phyloP scores from a whole-genome alignment of 2,888 invertebrate genomes.

The Platynereis dumerilii region DNA sequence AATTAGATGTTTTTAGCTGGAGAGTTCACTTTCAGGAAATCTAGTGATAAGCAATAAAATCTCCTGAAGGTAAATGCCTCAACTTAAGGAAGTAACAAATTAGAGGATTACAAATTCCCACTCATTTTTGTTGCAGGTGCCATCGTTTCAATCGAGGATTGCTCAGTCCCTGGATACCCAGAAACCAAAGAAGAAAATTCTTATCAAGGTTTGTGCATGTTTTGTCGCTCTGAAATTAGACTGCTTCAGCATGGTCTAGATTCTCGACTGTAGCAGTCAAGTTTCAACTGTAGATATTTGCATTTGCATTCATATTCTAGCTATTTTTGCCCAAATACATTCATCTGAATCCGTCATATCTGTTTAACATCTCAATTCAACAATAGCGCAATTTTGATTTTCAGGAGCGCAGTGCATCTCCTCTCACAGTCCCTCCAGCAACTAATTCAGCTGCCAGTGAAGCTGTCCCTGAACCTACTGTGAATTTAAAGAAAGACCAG shows the following conservation, averaged over 20 bases:
- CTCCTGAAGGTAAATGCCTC: too few relatives aligned
- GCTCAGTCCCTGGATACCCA: constrained; percentile 24
- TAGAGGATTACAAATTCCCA: too few relatives aligned
- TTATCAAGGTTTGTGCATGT: constrained; percentile 41
- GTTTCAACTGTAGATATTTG: background rate
- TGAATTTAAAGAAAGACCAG: constrained; percentile 32
- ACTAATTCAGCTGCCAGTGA: background rate
- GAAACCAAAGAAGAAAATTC: constrained; percentile 42
- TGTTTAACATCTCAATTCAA: background rate
- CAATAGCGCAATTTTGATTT: too few relatives aligned
- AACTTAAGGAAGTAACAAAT: too few relatives aligned
- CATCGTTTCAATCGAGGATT: constrained; percentile 36
- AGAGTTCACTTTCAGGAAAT: background rate
- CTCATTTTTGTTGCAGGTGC: constrained; percentile 35
- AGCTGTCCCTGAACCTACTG: background rate
- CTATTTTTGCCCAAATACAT: background rate
- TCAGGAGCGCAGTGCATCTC: too few relatives aligned
- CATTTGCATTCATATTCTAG: background rate
- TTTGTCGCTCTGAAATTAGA: too few relatives aligned
- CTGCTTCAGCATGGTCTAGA: too few relatives aligned
- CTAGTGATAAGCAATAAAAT: too few relatives aligned
- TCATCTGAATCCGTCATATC: background rate
- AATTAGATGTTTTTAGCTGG: background rate
- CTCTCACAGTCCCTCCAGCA: too few relatives aligned
- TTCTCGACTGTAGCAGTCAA: too few relatives aligned